phyloP scores from a whole-genome alignment of 2,888 invertebrate species.

The Melieria picta region DNA sequence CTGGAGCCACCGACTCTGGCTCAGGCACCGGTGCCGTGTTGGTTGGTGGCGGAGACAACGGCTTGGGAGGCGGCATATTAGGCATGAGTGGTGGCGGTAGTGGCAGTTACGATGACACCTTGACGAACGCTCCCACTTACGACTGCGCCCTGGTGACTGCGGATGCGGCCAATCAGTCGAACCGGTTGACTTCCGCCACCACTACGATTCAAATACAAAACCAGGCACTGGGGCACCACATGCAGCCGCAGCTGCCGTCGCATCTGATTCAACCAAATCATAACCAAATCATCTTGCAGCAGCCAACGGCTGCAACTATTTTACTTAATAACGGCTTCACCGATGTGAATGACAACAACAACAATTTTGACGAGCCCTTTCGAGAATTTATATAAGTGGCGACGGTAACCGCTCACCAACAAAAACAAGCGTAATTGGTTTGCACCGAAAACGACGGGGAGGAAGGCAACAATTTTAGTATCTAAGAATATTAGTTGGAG shows the following conservation, averaged over 20 bases:
- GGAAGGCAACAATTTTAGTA: no score
- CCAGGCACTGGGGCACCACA: conserved; percentile 52
- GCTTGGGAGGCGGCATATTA: conserved; percentile 31
- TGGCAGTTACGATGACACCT: conserved; percentile 49
- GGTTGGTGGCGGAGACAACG: conserved; percentile 31
- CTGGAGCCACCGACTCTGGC: conserved; percentile 33
- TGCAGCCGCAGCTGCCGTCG: conserved; percentile 51
- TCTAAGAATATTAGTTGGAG: no score
- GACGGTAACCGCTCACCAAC: no score
- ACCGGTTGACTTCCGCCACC: conserved; percentile 49
- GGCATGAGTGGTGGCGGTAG: conserved; percentile 16
- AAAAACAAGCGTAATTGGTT: no score
- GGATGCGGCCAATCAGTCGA: conserved; percentile 47
- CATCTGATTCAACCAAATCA: conserved; percentile 46
- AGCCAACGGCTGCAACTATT: conserved; percentile 41
- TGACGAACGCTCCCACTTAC: conserved; percentile 50
- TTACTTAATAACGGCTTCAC: conserved; percentile 47
- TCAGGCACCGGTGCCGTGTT: conserved; percentile 36
- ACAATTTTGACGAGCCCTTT: conserved; percentile 64
- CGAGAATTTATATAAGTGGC: conserved; percentile 62
- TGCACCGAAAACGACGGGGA: no score
- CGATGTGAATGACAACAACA: conserved; percentile 60
- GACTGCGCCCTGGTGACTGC: conserved; percentile 60
- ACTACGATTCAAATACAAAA: conserved; percentile 56
- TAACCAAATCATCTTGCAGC: conserved; percentile 44